Conservation (phyloP, 1,140 invertebrate genomes). For the Lordiphosa collinella region DNA sequence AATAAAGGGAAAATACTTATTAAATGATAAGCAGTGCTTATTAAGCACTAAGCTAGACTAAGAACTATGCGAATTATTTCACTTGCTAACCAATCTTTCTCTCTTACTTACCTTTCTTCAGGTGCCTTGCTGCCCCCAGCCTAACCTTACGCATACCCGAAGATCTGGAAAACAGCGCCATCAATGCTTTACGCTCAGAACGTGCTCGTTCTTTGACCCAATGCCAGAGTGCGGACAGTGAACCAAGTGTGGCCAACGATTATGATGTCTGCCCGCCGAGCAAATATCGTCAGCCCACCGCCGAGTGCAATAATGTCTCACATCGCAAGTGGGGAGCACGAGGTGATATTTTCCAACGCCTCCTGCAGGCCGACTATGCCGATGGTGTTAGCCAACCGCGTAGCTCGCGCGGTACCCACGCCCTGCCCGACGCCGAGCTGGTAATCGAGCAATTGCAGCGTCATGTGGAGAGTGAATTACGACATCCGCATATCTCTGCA, state of each 20-base stretch:
- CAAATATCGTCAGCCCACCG: conserved; percentile 90
- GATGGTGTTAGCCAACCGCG: conserved; percentile 88
- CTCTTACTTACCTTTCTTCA: conserved; percentile 4
- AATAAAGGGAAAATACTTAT: too few species aligned
- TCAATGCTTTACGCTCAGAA: conserved; percentile 60
- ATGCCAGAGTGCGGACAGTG: conserved; percentile 28
- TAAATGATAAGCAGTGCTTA: too few species aligned
- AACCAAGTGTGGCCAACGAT: conserved; percentile 39
- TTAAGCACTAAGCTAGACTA: too few species aligned
- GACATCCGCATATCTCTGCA: conserved; percentile 88
- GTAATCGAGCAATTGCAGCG: conserved; percentile 65
- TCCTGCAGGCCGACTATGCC: conserved; percentile 89
- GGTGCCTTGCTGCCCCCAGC: conserved; percentile 55
- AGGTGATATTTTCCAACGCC: conserved; percentile 89
- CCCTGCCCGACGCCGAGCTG: conserved; percentile 82
- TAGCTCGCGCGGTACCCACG: conserved; percentile 80
- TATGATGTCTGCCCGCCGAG: conserved; percentile 84
- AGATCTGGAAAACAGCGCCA: conserved; percentile 64
- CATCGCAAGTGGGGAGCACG: conserved; percentile 93
- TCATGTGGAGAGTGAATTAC: conserved; percentile 65
- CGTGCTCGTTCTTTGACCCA: conserved; percentile 56
- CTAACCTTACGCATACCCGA: conserved; percentile 64
- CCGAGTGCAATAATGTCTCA: conserved; percentile 96
- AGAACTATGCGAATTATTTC: too few species aligned
- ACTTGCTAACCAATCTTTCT: too few species aligned